These are phyloP conservation scores for Coregonus ussuriensis DNA, from an alignment of 2,797 vertebrate species.

Conservation along the genomic window DNA sequence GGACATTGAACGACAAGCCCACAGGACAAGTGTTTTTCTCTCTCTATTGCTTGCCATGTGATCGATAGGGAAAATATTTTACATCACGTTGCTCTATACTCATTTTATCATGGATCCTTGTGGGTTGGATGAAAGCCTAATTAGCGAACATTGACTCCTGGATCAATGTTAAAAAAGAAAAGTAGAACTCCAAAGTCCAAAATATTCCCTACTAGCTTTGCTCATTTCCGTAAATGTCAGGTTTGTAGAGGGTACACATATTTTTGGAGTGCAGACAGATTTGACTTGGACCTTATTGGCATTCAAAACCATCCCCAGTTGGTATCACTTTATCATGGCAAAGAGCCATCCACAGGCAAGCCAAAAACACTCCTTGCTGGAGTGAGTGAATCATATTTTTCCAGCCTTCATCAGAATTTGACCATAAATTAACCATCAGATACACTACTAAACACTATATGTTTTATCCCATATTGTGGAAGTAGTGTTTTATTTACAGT, in stretches of 20 bases:
- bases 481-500: not conserved
- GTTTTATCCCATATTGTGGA: not conserved
- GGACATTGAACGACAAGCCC: not conserved
- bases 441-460: not conserved
- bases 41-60: no score
- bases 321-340: not conserved
- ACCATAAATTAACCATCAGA: not conserved
- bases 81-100: no score
- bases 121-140: not conserved
- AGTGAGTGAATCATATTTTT: no score
- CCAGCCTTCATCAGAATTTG: no score
- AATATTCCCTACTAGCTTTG: not conserved
- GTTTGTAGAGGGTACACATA: not conserved
- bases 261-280: not conserved
- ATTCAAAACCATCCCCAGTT: not conserved
- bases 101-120: not conserved
- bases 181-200: not conserved
- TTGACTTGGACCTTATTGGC: not conserved
- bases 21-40: not conserved
- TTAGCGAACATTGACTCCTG: not conserved
- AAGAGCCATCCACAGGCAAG: not conserved
- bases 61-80: no score
- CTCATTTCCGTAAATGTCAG: no score
- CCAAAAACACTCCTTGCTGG: not conserved
- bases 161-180: not conserved